phyloP scores from a whole-genome alignment of 1,140 invertebrate species.

The Olivierus martensii region DNA sequence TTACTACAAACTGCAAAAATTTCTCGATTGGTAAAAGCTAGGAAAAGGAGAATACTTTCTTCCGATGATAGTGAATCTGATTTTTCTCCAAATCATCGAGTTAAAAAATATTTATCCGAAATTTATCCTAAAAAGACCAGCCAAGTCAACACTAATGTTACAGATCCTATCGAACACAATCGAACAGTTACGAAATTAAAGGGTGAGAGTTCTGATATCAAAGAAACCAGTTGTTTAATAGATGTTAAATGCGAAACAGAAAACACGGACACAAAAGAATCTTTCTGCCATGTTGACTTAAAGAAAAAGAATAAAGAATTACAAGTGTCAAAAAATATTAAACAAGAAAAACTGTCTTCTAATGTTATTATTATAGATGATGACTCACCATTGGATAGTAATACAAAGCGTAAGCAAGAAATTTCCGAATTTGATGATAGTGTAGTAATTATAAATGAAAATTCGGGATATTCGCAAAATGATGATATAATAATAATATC shows the following conservation, averaged over 20 bases:
- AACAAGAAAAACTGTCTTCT: not conserved
- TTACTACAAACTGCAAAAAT: too few species aligned
- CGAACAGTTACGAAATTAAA: too few species aligned
- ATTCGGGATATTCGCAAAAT: conserved; percentile 4
- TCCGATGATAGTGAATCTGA: not conserved
- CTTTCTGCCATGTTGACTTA: too few species aligned
- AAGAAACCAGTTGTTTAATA: too few species aligned
- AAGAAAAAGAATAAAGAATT: not conserved
- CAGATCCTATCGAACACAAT: too few species aligned
- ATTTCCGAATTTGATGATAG: not conserved
- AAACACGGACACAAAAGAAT: not conserved
- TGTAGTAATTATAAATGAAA: not conserved
- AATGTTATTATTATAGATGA: not conserved
- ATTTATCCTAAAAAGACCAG: too few species aligned
- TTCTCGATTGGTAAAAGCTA: too few species aligned
- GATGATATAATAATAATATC: conserved; percentile 7
- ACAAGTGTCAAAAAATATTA: not conserved
- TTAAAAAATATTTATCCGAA: too few species aligned
- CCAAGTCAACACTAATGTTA: too few species aligned
- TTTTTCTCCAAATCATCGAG: too few species aligned
- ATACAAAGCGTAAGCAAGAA: not conserved
- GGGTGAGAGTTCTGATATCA: too few species aligned
- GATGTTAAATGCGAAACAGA: too few species aligned
- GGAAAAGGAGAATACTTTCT: not conserved
- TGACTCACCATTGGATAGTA: not conserved